Evolutionary conservation across 2,113 vertebrate genomes (phyloP).

Genomic region (Odocoileus hemionus): DNA sequence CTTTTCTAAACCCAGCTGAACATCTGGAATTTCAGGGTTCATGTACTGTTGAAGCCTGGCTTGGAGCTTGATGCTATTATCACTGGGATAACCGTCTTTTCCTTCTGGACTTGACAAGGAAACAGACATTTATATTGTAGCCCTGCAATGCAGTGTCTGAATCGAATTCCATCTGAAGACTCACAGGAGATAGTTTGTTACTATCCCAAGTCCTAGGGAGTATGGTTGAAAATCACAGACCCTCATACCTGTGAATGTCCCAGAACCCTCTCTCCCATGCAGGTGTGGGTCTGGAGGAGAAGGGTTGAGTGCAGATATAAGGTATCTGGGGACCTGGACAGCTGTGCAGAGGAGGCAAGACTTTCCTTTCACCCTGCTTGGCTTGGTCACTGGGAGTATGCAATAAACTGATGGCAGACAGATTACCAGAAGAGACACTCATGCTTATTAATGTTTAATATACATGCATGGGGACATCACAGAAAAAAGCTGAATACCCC

Average conservation of each 20-base stretch:
- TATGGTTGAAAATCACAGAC: not conserved
- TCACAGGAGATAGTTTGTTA: not conserved
- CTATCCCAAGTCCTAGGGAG: too few species aligned
- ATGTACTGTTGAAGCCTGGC: not conserved
- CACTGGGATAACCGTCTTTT: not conserved
- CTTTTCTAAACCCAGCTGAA: not conserved
- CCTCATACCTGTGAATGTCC: not conserved
- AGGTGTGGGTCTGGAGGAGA: not conserved
- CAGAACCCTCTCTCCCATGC: accelerated
- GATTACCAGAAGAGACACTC: not conserved
- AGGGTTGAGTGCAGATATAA: not conserved
- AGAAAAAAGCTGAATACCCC: not conserved
- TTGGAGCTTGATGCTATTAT: not conserved
- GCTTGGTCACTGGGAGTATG: not conserved
- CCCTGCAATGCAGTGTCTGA: not conserved
- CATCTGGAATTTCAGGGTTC: not conserved
- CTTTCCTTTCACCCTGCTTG: not conserved
- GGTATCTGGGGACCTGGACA: accelerated
- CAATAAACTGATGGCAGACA: not conserved
- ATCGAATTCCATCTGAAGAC: not conserved
- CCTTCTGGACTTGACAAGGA: not conserved
- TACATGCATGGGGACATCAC: not conserved
- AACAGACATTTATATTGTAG: not conserved
- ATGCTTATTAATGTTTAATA: not conserved
- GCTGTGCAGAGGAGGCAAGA: too few species aligned